Evolutionary conservation across 2,113 vertebrate species (phyloP).

Genomic region (Alexandromys fortis): DNA sequence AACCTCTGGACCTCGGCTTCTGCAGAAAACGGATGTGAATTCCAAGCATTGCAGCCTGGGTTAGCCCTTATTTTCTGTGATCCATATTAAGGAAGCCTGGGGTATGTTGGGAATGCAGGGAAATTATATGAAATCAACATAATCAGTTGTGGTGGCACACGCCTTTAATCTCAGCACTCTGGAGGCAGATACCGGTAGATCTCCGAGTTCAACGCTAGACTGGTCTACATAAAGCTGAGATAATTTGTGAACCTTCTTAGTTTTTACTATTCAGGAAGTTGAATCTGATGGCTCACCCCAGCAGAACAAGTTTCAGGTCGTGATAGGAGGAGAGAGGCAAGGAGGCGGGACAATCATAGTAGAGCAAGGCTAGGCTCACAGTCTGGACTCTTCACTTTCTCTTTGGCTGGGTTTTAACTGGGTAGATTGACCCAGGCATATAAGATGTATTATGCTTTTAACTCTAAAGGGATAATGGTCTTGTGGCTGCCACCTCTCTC

Average conservation of each 20-base stretch:
- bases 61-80: background rate
- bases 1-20: constrained; percentile 11
- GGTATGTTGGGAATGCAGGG: background rate
- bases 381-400: background rate
- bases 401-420: background rate
- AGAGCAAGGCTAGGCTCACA: no score
- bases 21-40: background rate
- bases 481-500: background rate
- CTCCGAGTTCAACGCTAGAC: background rate
- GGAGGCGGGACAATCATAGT: background rate
- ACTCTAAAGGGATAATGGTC: background rate
- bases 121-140: background rate
- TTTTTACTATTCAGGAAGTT: background rate
- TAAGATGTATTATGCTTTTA: background rate
- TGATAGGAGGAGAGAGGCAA: background rate
- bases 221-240: background rate
- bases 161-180: background rate
- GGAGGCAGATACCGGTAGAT: background rate
- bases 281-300: background rate
- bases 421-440: background rate
- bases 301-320: background rate
- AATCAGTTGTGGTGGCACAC: background rate
- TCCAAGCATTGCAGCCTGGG: background rate
- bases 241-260: background rate
- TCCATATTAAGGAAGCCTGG: background rate